Evolutionary conservation across 1,140 invertebrate genomes (phyloP).

Genomic region (Papilio machaon): DNA sequence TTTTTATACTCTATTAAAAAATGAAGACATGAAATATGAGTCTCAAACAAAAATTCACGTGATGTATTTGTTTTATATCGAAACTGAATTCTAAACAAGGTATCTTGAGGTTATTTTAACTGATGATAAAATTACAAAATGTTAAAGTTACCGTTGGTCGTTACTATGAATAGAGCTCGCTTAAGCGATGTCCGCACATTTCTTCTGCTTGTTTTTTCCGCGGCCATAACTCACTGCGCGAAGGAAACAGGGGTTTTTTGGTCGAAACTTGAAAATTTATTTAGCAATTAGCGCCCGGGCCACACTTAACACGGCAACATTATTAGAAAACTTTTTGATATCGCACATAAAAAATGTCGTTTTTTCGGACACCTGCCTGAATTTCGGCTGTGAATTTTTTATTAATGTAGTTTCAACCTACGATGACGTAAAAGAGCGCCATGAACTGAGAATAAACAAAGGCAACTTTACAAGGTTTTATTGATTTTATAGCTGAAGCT

Average conservation of each 20-base stretch:
- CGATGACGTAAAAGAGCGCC: background rate
- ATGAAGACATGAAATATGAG: background rate
- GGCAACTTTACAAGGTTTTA: background rate
- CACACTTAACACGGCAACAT: constrained; percentile 53
- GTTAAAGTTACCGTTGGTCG: background rate
- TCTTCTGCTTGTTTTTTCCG: constrained; percentile 47
- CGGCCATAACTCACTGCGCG: constrained; percentile 50
- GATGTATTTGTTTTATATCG: too few species aligned
- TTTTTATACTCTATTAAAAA: background rate
- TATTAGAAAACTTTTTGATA: constrained; percentile 65
- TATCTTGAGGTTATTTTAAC: too few species aligned
- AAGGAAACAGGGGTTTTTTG: constrained; percentile 52
- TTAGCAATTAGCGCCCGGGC: constrained; percentile 59
- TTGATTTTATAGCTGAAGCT: background rate
- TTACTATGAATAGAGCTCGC: constrained; percentile 30
- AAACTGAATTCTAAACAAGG: too few species aligned
- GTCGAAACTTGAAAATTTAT: constrained; percentile 63
- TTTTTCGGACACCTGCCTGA: constrained; percentile 56
- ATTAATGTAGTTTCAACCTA: constrained; percentile 34
- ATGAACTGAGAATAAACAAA: background rate
- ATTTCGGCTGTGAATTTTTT: constrained; percentile 47
- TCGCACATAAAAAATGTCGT: constrained; percentile 55
- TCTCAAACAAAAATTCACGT: too few species aligned
- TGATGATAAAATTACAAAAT: background rate
- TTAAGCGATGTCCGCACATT: constrained; percentile 28